Conservation (phyloP, 2,888 invertebrate genomes). For the Gerris lacustris region DNA sequence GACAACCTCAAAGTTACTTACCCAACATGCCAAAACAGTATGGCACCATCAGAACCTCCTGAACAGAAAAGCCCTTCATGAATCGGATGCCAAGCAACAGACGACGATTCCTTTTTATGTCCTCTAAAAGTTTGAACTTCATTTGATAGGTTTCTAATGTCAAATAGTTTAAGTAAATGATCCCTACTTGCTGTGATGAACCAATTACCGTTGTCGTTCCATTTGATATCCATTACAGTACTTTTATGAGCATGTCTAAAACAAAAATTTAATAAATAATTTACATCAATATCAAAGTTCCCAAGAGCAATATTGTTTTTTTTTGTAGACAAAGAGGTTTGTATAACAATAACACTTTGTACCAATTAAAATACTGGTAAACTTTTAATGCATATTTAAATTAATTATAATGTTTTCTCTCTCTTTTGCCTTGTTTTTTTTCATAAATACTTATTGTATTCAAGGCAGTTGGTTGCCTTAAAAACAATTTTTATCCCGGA, state of each 20-base stretch:
- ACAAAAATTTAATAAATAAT: slow-evolving; percentile 13
- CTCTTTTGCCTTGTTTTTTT: too few species aligned
- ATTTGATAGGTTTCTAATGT: slow-evolving; percentile 85
- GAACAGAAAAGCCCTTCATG: slow-evolving; percentile 80
- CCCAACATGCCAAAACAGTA: slow-evolving; percentile 98
- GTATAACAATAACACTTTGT: too few species aligned
- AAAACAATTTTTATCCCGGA: too few species aligned
- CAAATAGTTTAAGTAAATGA: slow-evolving; percentile 93
- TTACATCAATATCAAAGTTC: too few species aligned
- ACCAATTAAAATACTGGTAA: too few species aligned
- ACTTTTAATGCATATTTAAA: too few species aligned
- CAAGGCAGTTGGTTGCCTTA: too few species aligned
- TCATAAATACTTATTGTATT: too few species aligned
- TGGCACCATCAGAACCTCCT: slow-evolving; percentile 97
- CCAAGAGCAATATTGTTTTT: background rate
- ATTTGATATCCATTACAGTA: slow-evolving; percentile 97
- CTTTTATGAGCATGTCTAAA: slow-evolving; percentile 93
- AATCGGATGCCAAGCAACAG: slow-evolving; percentile 95
- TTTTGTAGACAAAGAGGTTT: background rate
- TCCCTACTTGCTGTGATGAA: slow-evolving; percentile 95
- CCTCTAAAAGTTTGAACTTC: slow-evolving; percentile 96
- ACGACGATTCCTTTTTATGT: slow-evolving; percentile 96
- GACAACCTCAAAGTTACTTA: slow-evolving; percentile 37
- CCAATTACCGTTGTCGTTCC: slow-evolving; percentile 99
- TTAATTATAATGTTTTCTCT: too few species aligned